phyloP scores from a whole-genome alignment of 2,888 invertebrate species.

The Apamea epomidion region DNA sequence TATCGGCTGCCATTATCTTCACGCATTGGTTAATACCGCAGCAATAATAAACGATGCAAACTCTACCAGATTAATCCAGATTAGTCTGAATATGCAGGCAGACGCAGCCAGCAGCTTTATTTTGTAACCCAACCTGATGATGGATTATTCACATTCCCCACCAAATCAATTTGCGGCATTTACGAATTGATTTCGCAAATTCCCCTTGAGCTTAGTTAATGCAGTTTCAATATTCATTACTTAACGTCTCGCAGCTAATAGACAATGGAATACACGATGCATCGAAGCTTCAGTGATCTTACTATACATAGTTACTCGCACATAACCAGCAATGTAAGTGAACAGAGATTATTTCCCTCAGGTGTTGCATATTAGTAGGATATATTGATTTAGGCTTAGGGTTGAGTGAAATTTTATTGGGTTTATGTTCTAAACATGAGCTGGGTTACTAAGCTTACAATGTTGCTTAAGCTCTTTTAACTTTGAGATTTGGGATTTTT shows the following conservation, averaged over 20 bases:
- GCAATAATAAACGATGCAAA: not conserved
- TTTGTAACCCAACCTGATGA: conserved; percentile 43
- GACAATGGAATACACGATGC: conserved; percentile 61
- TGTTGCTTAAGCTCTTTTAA: conserved; percentile 6
- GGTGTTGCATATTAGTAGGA: conserved; percentile 45
- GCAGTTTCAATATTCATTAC: conserved; percentile 70
- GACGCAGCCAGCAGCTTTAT: conserved; percentile 19
- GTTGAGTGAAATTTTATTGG: conserved; percentile 46
- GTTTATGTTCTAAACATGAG: conserved; percentile 41
- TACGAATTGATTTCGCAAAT: conserved; percentile 60
- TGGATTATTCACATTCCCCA: conserved; percentile 47
- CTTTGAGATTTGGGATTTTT: conserved; percentile 11
- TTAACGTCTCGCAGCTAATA: conserved; percentile 63
- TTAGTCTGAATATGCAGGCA: conserved; percentile 36
- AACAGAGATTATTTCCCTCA: conserved; percentile 57
- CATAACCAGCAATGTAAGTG: conserved; percentile 41
- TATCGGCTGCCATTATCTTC: conserved; percentile 19
- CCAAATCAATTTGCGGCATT: conserved; percentile 59
- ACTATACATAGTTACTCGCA: conserved; percentile 18
- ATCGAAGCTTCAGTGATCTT: conserved; percentile 54
- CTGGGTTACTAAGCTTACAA: conserved; percentile 12
- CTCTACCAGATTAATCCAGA: conserved; percentile 33
- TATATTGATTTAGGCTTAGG: conserved; percentile 45
- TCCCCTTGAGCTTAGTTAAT: conserved; percentile 65
- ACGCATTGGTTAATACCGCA: conserved; percentile 1